Conservation (phyloP, 2,797 vertebrate genomes). For the Pseudocheirus occidentalis region DNA sequence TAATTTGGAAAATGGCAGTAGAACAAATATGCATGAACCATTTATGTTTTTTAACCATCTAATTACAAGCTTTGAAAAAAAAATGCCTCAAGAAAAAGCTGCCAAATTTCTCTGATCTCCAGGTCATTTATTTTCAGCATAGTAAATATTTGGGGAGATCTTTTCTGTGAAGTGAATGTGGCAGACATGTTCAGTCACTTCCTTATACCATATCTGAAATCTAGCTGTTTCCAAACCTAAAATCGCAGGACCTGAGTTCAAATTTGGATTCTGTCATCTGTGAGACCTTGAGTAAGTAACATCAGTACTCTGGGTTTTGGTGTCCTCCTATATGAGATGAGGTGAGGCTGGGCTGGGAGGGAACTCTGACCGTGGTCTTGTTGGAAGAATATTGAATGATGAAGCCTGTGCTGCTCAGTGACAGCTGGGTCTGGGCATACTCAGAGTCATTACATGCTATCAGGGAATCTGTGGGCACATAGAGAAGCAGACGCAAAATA, state of each 20-base stretch:
- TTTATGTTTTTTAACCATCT: conserved; percentile 49
- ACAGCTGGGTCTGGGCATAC: neutral
- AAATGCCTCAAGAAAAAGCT: conserved; percentile 19
- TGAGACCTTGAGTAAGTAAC: neutral
- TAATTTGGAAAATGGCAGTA: conserved; percentile 60
- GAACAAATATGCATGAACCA: conserved; percentile 53
- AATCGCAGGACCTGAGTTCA: neutral
- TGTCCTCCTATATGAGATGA: neutral
- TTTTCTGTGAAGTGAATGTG: neutral
- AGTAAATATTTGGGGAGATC: neutral
- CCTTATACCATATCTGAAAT: neutral
- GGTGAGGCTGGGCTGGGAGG: neutral
- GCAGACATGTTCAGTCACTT: neutral
- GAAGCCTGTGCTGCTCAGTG: neutral
- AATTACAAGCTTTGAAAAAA: conserved; percentile 57
- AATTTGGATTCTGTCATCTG: neutral
- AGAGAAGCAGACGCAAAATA: neutral
- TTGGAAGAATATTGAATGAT: neutral
- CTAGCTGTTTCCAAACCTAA: neutral
- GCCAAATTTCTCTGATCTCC: neutral
- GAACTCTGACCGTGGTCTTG: neutral
- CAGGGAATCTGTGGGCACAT: neutral
- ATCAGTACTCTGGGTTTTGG: neutral
- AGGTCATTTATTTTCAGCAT: neutral
- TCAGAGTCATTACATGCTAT: neutral